Conservation (phyloP, 2,888 invertebrate species). For the Coenonympha glycerion region DNA sequence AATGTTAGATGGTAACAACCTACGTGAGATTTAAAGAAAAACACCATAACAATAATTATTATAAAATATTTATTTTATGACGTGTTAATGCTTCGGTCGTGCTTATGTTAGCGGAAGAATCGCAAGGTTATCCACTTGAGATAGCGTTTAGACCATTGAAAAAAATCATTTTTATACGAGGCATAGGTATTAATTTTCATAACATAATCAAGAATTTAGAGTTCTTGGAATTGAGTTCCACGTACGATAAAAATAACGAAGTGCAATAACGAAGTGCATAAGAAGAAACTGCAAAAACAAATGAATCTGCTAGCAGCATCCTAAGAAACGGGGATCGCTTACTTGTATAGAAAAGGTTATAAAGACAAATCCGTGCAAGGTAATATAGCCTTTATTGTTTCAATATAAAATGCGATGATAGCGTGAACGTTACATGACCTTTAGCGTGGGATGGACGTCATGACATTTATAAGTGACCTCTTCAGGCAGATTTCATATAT, state of each 20-base stretch:
- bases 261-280: too few relatives aligned
- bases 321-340: conserved; percentile 6
- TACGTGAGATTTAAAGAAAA: conserved; percentile 16
- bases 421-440: conserved; percentile 14
- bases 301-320: neutral
- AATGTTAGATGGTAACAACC: neutral
- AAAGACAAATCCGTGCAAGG: conserved; percentile 9
- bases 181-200: too few relatives aligned
- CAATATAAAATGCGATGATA: conserved; percentile 8
- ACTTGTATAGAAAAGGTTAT: conserved; percentile 13
- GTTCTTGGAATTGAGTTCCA: too few relatives aligned
- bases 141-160: neutral
- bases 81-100: neutral
- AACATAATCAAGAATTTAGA: neutral
- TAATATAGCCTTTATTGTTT: conserved; percentile 14
- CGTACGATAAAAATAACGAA: too few relatives aligned
- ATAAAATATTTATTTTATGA: conserved; percentile 14
- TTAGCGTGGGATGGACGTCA: conserved; percentile 12
- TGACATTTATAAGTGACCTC: conserved; percentile 20
- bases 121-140: conserved; percentile 16
- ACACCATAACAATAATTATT: neutral
- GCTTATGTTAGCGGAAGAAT: conserved; percentile 24
- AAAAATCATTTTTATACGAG: neutral
- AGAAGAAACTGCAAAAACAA: conserved; percentile 4
- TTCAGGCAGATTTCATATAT: conserved; percentile 14